Evolutionary conservation across 23 tunicate species (phyloP).

Genomic region (Styela plicata): DNA sequence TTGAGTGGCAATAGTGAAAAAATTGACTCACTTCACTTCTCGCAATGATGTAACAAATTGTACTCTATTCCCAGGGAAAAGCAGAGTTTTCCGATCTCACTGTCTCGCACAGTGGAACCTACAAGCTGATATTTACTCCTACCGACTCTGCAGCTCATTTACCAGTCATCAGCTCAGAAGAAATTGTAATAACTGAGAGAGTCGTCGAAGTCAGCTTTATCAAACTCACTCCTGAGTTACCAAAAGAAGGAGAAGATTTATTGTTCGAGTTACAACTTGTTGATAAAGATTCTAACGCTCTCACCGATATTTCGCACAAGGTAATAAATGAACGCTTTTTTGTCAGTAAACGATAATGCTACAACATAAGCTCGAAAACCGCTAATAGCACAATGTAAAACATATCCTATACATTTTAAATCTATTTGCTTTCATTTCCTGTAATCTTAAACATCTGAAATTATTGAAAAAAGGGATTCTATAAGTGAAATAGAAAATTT

Average conservation of each 20-base stretch:
- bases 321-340: no score
- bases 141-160: background rate
- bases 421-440: no score
- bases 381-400: no score
- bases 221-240: background rate
- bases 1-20: background rate
- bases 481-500: no score
- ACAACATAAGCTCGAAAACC: no score
- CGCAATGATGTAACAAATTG: background rate
- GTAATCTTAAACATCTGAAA: no score
- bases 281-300: background rate
- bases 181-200: background rate
- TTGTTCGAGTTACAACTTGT: constrained; percentile 2
- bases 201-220: background rate
- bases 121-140: constrained; percentile 26
- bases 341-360: no score
- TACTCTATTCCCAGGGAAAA: constrained; percentile 40
- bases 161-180: background rate
- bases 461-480: no score
- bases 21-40: background rate
- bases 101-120: constrained; percentile 49
- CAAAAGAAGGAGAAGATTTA: background rate
- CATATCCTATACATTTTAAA: no score
- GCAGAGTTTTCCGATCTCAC: constrained; percentile 35
- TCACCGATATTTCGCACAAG: background rate